Conservation (phyloP, 2,888 invertebrate species). For the Acanthococcus lagerstroemiae region DNA sequence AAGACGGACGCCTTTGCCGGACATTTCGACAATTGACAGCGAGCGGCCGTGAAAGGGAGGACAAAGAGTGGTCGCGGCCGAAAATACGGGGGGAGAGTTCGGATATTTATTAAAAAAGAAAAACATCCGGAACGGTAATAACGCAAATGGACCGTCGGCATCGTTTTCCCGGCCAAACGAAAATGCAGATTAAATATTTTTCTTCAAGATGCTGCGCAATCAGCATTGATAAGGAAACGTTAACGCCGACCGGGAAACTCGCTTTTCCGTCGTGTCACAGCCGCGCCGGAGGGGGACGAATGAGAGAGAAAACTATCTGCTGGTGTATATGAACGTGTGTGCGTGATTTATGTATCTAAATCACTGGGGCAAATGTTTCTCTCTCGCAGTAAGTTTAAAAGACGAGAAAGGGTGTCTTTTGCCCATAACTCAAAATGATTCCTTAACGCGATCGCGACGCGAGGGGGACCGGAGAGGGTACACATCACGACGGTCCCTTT, state of each 20-base stretch:
- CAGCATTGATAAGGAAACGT: constrained; percentile 7
- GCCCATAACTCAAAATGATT: no score
- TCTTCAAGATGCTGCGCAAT: constrained; percentile 24
- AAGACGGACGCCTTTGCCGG: no score
- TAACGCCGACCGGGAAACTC: background rate
- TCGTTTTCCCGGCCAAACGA: background rate
- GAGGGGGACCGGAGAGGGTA: no score
- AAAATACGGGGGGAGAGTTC: no score
- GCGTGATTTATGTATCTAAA: constrained; percentile 36
- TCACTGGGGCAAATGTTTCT: constrained; percentile 27
- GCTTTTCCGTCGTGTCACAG: no score
- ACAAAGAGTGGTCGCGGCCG: no score
- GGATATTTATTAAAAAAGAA: background rate
- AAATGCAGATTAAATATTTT: constrained; percentile 28
- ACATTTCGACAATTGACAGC: no score
- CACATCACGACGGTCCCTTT: no score
- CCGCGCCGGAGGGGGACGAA: background rate
- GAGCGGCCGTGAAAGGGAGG: no score
- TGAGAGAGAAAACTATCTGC: background rate
- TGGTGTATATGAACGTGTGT: background rate
- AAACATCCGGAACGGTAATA: constrained; percentile 6
- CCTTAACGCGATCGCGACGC: no score
- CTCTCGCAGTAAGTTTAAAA: background rate
- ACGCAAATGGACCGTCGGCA: constrained; percentile 7
- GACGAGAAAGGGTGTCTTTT: no score